These are phyloP conservation scores for Petrolisthes manimaculis DNA, from an alignment of 2,888 invertebrate species.

Conservation along the genomic window DNA sequence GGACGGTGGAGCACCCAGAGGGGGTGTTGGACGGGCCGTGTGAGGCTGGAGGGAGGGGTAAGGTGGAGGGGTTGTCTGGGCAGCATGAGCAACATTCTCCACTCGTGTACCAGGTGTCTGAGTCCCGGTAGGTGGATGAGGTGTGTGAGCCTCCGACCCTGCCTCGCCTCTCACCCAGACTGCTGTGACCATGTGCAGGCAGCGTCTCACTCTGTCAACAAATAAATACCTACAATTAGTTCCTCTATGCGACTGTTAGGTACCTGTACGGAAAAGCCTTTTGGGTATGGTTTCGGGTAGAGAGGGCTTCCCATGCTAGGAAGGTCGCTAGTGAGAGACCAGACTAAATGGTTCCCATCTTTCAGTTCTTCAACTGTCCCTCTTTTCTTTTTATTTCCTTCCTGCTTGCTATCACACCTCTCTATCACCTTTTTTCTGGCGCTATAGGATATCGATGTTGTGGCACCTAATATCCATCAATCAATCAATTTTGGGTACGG, in stretches of 20 bases:
- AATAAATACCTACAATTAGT: neutral
- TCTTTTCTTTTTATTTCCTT: too few species aligned
- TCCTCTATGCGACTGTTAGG: neutral
- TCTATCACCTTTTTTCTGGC: too few species aligned
- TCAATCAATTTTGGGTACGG: too few species aligned
- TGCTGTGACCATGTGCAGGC: neutral
- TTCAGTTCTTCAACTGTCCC: too few species aligned
- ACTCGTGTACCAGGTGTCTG: slow-evolving; percentile 51
- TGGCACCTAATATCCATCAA: too few species aligned
- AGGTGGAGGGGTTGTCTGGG: slow-evolving; percentile 20
- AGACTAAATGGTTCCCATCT: too few species aligned
- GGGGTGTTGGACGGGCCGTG: slow-evolving; percentile 29
- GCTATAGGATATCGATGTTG: too few species aligned
- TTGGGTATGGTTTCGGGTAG: too few species aligned
- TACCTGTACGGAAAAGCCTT: too few species aligned
- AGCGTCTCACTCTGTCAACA: slow-evolving; percentile 27
- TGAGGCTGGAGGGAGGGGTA: slow-evolving; percentile 21
- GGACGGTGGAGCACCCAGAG: slow-evolving; percentile 50
- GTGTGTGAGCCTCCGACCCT: neutral
- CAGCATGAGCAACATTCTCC: slow-evolving; percentile 40
- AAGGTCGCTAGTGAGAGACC: too few species aligned
- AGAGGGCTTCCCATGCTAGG: too few species aligned
- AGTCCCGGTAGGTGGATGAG: slow-evolving; percentile 31
- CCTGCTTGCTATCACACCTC: too few species aligned
- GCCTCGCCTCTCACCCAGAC: neutral